Evolutionary conservation across 2,113 vertebrate genomes (phyloP).

Genomic region (Collichthys lucidus): DNA sequence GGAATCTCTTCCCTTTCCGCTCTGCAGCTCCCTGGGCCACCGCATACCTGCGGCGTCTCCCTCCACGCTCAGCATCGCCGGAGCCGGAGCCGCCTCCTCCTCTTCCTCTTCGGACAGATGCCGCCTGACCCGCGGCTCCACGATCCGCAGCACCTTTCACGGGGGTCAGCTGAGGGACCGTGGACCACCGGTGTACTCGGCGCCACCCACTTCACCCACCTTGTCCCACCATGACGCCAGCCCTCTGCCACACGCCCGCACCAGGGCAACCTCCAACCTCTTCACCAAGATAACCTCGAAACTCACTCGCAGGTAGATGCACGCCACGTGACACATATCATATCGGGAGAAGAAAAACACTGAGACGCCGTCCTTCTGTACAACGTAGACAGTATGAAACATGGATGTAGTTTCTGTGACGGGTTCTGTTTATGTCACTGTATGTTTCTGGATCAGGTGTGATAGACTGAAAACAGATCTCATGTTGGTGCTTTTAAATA

Average conservation of each 20-base stretch:
- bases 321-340: neutral
- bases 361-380: no score
- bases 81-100: constrained; percentile 82
- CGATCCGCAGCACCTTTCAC: constrained; percentile 94
- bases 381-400: no score
- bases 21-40: constrained; percentile 85
- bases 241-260: constrained; percentile 88
- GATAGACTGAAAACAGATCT: neutral
- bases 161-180: constrained; percentile 93
- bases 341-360: neutral
- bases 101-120: constrained; percentile 89
- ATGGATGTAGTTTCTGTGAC: no score
- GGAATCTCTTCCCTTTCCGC: neutral
- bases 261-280: constrained; percentile 93
- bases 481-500: no score
- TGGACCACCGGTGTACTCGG: constrained; percentile 86
- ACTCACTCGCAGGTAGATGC: constrained; percentile 91
- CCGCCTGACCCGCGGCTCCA: constrained; percentile 90
- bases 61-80: constrained; percentile 90
- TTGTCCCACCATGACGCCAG: constrained; percentile 88
- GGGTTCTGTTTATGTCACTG: neutral
- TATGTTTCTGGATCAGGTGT: neutral
- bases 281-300: constrained; percentile 97
- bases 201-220: constrained; percentile 91
- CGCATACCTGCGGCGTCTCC: constrained; percentile 86